These are phyloP conservation scores for Pseudocheirus occidentalis DNA, from an alignment of 2,797 vertebrate species.

Conservation along the genomic window DNA sequence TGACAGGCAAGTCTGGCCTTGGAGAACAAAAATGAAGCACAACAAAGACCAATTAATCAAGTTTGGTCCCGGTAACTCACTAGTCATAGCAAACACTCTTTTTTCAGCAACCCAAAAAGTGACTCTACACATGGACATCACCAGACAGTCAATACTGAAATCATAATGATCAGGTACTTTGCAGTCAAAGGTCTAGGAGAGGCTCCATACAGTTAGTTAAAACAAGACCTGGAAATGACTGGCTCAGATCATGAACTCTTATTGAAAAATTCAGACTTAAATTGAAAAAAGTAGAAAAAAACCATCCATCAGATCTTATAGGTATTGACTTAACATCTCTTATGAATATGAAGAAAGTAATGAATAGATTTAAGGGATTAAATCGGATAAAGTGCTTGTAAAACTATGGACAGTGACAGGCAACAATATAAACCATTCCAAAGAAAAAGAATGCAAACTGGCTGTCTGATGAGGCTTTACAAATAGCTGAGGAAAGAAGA, in stretches of 20 bases:
- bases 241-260: background rate
- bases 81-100: background rate
- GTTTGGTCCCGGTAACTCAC: background rate
- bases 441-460: background rate
- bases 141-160: background rate
- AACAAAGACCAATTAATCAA: background rate
- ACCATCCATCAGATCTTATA: background rate
- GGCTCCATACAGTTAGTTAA: background rate
- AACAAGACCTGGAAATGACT: background rate
- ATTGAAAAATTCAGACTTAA: background rate
- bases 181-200: background rate
- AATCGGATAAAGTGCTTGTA: background rate
- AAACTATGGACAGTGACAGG: background rate
- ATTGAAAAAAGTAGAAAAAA: background rate
- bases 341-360: background rate
- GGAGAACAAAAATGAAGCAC: background rate
- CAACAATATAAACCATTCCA: background rate
- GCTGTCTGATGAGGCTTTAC: background rate
- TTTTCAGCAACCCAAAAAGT: background rate
- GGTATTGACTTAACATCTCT: background rate
- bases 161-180: background rate
- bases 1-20: background rate
- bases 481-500: background rate
- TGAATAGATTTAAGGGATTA: background rate
- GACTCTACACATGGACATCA: background rate